These are phyloP conservation scores for Scolopax mira DNA, from an alignment of 2,113 vertebrate species.

Conservation along the genomic window DNA sequence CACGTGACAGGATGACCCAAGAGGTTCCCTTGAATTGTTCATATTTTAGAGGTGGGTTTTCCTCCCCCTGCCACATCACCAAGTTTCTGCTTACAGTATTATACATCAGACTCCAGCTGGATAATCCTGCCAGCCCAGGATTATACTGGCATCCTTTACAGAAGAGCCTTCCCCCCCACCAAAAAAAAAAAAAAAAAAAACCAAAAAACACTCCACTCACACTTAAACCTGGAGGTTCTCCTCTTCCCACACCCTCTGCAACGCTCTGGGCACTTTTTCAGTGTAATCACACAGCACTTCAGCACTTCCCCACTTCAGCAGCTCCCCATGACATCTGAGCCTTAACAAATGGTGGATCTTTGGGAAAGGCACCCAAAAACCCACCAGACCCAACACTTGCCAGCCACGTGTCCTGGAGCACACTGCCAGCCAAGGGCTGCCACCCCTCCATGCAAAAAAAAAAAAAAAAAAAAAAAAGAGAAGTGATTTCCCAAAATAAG, in stretches of 20 bases:
- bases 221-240: neutral
- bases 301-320: neutral
- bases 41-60: neutral
- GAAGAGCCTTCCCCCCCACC: neutral
- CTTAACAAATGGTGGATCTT: neutral
- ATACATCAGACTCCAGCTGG: neutral
- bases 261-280: neutral
- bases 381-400: neutral
- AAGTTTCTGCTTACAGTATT: neutral
- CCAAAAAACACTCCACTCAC: neutral
- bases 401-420: fast-evolving
- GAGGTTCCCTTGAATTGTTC: neutral
- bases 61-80: too few relatives aligned
- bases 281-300: neutral
- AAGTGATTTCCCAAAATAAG: neutral
- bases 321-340: neutral
- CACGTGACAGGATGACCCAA: fast-evolving
- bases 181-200: too few relatives aligned
- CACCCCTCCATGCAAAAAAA: neutral
- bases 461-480: neutral
- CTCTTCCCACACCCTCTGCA: neutral
- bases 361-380: neutral
- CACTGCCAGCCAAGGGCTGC: neutral
- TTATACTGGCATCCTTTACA: neutral
- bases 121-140: neutral